phyloP scores from a whole-genome alignment of 2,888 invertebrate species.

The Hetaerina titia region DNA sequence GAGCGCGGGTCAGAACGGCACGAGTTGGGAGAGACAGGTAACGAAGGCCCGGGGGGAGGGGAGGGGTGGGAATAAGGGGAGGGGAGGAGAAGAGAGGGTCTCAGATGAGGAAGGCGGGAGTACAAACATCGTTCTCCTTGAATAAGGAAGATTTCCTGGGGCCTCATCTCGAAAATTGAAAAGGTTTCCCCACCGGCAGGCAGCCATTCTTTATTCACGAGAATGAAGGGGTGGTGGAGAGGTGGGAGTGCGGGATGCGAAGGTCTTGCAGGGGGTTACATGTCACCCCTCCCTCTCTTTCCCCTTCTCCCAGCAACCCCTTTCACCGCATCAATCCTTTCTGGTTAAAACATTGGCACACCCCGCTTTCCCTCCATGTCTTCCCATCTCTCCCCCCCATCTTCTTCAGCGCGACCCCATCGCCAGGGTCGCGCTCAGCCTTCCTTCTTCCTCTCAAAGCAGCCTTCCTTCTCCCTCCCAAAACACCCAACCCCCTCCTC shows the following conservation, averaged over 20 bases:
- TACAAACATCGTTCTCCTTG: not conserved
- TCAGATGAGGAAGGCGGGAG: not conserved
- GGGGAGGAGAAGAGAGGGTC: not conserved
- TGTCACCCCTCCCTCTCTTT: not conserved
- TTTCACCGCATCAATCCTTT: not conserved
- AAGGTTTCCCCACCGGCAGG: not conserved
- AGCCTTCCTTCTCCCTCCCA: too few relatives aligned
- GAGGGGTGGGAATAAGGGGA: too few relatives aligned
- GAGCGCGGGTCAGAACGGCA: too few relatives aligned
- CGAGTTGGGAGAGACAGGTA: too few relatives aligned
- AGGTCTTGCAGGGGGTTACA: not conserved
- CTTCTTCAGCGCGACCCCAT: too few relatives aligned
- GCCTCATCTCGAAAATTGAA: constrained; percentile 31
- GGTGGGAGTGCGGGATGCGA: not conserved
- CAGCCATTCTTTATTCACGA: not conserved
- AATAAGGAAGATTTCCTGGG: constrained; percentile 12
- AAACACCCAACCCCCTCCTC: too few relatives aligned
- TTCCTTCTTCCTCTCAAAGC: too few relatives aligned
- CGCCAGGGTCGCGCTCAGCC: too few relatives aligned
- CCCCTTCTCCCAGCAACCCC: not conserved
- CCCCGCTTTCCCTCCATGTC: too few relatives aligned
- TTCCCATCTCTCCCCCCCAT: not conserved
- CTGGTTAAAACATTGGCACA: not conserved
- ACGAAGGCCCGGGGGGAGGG: too few relatives aligned
- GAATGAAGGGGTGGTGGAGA: not conserved